phyloP scores from a whole-genome alignment of 1,140 invertebrate species.

The Leguminivora glycinivorella region DNA sequence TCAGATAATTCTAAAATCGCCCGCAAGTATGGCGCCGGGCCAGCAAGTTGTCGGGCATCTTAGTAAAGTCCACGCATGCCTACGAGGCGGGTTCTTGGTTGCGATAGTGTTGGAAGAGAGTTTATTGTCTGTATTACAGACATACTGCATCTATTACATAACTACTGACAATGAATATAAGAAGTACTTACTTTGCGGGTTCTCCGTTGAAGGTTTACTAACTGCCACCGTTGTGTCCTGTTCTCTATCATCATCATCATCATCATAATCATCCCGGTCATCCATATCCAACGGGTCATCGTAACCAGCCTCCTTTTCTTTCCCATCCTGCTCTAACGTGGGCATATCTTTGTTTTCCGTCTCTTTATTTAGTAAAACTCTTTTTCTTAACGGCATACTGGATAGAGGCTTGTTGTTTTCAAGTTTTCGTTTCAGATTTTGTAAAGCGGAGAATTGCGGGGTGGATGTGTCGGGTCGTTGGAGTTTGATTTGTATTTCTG shows the following conservation, averaged over 20 bases:
- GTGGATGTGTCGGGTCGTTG: neutral
- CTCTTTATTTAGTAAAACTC: neutral
- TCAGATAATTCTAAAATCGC: too few relatives aligned
- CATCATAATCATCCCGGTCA: conserved; percentile 10
- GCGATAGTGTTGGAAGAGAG: too few relatives aligned
- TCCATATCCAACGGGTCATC: conserved; percentile 15
- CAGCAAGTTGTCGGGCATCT: too few relatives aligned
- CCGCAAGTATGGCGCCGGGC: too few relatives aligned
- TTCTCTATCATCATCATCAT: neutral
- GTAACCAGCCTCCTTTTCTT: neutral
- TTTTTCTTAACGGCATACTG: conserved; percentile 3
- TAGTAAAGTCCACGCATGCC: too few relatives aligned
- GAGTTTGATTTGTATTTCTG: conserved; percentile 8
- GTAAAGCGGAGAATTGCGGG: neutral
- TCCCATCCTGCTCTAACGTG: neutral
- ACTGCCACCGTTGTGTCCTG: neutral
- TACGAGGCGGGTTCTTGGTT: too few relatives aligned
- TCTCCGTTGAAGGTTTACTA: neutral
- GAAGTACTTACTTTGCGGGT: conserved; percentile 12
- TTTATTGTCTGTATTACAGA: too few relatives aligned
- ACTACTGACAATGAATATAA: neutral
- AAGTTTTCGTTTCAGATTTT: neutral
- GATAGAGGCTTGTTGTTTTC: neutral
- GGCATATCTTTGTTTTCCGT: neutral
- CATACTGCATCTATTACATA: too few relatives aligned